Percentiles rank a stretch among this genome's conserved stretches.
Evolutionary conservation across 2,888 invertebrate species (phyloP).

Genomic region (Anagyrus pseudococci): DNA sequence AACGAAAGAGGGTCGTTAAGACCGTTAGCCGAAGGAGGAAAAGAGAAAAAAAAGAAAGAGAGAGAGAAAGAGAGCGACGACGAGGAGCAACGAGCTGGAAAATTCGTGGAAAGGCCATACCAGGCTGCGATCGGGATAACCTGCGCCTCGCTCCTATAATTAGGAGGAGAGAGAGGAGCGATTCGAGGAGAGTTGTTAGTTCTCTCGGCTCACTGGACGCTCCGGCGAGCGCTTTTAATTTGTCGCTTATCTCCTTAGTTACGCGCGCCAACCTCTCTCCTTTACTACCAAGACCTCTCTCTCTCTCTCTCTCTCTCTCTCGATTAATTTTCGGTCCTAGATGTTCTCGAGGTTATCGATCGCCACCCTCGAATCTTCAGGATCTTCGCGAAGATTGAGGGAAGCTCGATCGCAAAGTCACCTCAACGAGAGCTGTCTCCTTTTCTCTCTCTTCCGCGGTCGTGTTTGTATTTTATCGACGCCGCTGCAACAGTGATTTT

Average conservation of each 20-base stretch:
- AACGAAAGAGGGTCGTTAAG: background rate
- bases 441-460: too few relatives aligned
- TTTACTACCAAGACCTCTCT: background rate
- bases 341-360: too few relatives aligned
- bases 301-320: background rate
- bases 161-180: constrained; percentile 11
- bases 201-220: background rate
- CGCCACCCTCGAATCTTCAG: too few relatives aligned
- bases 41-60: constrained; percentile 3
- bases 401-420: too few relatives aligned
- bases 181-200: constrained; percentile 6
- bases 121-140: constrained; percentile 3
- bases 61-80: constrained; percentile 8
- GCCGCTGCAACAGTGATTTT: too few relatives aligned
- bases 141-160: constrained; percentile 17
- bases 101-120: constrained; percentile 8
- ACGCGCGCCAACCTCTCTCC: too few relatives aligned
- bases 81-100: constrained; percentile 20
- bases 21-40: too few relatives aligned
- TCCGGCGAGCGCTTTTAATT: constrained; percentile 7
- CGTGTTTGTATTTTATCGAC: too few relatives aligned
- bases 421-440: too few relatives aligned
- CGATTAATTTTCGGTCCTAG: too few relatives aligned
- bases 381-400: too few relatives aligned
- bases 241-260: constrained; percentile 4